Evolutionary conservation across 2,797 vertebrate genomes (phyloP).

Genomic region (Arrhamphus sclerolepis): DNA sequence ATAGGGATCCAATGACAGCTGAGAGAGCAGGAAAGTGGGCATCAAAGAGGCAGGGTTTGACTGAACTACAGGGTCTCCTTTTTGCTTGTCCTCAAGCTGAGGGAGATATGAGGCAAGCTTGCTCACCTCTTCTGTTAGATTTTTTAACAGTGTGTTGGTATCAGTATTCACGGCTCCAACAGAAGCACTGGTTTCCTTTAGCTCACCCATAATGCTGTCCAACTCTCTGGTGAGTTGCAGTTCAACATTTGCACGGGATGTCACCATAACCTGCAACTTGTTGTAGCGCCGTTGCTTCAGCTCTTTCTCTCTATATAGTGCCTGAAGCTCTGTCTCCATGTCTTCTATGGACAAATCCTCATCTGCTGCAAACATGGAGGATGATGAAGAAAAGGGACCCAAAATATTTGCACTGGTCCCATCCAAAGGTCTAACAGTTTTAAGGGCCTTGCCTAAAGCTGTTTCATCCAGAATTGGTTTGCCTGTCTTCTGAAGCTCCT

Average conservation of each 20-base stretch:
- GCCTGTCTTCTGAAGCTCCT: constrained; percentile 75
- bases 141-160: constrained; percentile 80
- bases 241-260: constrained; percentile 72
- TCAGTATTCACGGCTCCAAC: constrained; percentile 79
- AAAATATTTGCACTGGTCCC: constrained; percentile 15
- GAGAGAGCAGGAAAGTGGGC: constrained; percentile 81
- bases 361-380: constrained; percentile 45
- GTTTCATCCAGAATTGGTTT: constrained; percentile 85
- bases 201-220: constrained; percentile 56
- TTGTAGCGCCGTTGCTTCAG: constrained; percentile 83
- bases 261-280: constrained; percentile 81
- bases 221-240: constrained; percentile 72
- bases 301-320: constrained; percentile 80
- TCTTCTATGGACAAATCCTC: constrained; percentile 75
- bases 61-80: constrained; percentile 19
- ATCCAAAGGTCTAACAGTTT: constrained; percentile 76
- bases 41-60: constrained; percentile 25
- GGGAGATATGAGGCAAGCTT: constrained; percentile 78
- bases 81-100: constrained; percentile 37
- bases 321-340: constrained; percentile 85
- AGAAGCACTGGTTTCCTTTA: constrained; percentile 73
- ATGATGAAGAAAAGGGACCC: constrained; percentile 36
- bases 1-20: constrained; percentile 83
- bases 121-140: constrained; percentile 73
- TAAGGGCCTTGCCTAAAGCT: constrained; percentile 85